A percentile compares a stretch with the other conserved stretches of the same genome.
Evolutionary conservation across 2,113 vertebrate species (phyloP).

Genomic region (Cepphus grylle): DNA sequence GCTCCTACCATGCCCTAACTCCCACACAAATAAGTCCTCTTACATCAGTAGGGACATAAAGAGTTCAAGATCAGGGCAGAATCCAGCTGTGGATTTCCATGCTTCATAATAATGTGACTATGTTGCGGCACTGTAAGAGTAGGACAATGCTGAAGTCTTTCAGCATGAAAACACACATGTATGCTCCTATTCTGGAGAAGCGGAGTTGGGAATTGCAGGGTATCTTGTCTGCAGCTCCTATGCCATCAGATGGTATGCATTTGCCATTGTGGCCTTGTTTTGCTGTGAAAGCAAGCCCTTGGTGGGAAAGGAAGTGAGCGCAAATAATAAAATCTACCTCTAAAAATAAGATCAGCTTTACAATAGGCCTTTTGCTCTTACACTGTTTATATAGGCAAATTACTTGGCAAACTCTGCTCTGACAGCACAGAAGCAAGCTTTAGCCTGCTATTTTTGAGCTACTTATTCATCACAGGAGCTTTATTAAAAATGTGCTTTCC

Average conservation of each 20-base stretch:
- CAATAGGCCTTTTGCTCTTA: background rate
- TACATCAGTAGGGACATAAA: background rate
- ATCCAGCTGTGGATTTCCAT: background rate
- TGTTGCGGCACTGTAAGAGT: background rate
- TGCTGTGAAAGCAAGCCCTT: background rate
- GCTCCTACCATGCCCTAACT: background rate
- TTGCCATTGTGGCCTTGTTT: background rate
- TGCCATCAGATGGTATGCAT: background rate
- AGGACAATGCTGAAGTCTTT: background rate
- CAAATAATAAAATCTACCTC: background rate
- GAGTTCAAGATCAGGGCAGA: background rate
- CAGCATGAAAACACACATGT: background rate
- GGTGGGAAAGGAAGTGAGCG: background rate
- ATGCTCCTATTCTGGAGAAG: background rate
- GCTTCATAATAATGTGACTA: background rate
- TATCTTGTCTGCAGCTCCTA: background rate
- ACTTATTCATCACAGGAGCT: conserved; percentile 43
- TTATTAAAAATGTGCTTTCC: conserved; percentile 61
- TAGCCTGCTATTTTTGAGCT: conserved; percentile 37
- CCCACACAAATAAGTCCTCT: background rate
- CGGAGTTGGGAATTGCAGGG: background rate
- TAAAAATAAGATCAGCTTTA: conserved; percentile 25
- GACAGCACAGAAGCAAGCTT: background rate
- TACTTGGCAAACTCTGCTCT: conserved; percentile 21
- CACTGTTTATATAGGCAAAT: conserved; percentile 38